Evolutionary conservation across 2,888 invertebrate species (phyloP).

Genomic region (Apamea epomidion): DNA sequence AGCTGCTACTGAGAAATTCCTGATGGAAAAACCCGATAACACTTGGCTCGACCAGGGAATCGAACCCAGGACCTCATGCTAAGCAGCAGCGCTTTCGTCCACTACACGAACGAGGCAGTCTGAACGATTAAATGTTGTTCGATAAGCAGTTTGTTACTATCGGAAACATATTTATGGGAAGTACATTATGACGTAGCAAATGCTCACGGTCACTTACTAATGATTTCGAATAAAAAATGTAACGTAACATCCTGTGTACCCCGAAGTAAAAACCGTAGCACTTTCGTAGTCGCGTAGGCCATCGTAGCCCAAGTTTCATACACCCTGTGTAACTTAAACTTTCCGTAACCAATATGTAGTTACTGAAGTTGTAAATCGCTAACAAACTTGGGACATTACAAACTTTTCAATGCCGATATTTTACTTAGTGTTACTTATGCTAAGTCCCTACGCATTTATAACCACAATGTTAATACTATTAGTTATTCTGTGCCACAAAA

Average conservation of each 20-base stretch:
- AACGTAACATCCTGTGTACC: not conserved
- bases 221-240: constrained; percentile 14
- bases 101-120: not conserved
- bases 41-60: not conserved
- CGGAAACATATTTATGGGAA: not conserved
- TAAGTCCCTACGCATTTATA: constrained; percentile 18
- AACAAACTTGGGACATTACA: constrained; percentile 27
- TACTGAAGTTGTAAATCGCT: constrained; percentile 8
- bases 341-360: constrained; percentile 12
- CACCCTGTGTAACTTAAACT: constrained; percentile 15
- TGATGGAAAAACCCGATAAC: not conserved
- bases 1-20: not conserved
- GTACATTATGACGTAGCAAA: constrained; percentile 12
- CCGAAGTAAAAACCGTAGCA: constrained; percentile 29
- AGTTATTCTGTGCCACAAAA: not conserved
- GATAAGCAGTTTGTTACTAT: constrained; percentile 27
- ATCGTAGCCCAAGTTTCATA: constrained; percentile 17
- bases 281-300: constrained; percentile 48
- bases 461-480: not conserved
- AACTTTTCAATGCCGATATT: constrained; percentile 37
- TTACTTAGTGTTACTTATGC: constrained; percentile 18
- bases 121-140: constrained; percentile 15
- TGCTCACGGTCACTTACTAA: not conserved
- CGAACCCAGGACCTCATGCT: not conserved
- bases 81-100: not conserved